Evolutionary conservation across 2,797 vertebrate genomes (phyloP), one percentile per base, ranked within the genome.

Genomic region (Anguilla pacifica): DNA sequence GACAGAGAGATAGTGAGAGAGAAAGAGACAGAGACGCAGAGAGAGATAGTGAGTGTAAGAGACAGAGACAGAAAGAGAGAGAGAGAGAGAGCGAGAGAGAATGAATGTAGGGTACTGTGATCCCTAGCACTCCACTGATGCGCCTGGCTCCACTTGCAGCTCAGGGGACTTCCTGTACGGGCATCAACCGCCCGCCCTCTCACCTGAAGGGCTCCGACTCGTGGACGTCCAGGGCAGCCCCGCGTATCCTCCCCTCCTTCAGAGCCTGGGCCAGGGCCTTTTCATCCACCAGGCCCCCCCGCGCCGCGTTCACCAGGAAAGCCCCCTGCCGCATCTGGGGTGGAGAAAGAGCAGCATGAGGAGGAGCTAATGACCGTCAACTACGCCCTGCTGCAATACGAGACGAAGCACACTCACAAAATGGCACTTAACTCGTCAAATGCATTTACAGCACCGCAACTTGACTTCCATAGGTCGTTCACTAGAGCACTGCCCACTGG

Each of bases 221-320:
- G 0, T 98, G 97, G 85, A 97, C 97, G 0, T 97, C 97, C 0
- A 98, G 96, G 17, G 97, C 97, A 0, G 97, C 97, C 83, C 97
- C 97, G 90, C 97, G 96, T 96, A 98, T 96, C 94, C 97, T 92
- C 15, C 97, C 97, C 90, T 98, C 97, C 93, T 97, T 98, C 92
- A 97, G 96, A 17, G 97, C 97, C 89, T 97, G 97, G 35, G 97
- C 96, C 88, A 98, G 95, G 94, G 97, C 96, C 88, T 97, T 98
- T 94, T 97, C 97, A 0, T 98, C 97, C 94, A 98, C 97, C 91
- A 98, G 95, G 25, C 97, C 97, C 0, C 97, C 97, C 0, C 97
- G 96, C 0, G 97, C 97, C 0, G 97, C 96, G 81, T 98, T 98
- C 91, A 97, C 97, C 89, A 97, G 96, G 94, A 98, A 97, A 0